Conservation (phyloP, 2,113 vertebrate species). For the Gambusia affinis region DNA sequence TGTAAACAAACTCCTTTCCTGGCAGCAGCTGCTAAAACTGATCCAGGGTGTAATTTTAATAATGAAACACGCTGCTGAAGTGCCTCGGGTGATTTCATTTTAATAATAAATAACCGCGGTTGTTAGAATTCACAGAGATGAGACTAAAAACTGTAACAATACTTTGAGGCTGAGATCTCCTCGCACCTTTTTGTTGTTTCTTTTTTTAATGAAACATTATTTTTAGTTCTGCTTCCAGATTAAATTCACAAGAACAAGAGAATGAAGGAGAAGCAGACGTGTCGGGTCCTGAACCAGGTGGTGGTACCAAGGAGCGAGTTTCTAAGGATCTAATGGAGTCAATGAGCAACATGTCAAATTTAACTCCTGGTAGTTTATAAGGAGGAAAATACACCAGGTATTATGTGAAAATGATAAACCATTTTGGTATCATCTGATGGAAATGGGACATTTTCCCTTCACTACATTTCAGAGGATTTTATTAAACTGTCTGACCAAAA, state of each 20-base stretch:
- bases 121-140: constrained; percentile 26
- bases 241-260: constrained; percentile 1
- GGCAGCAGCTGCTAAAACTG: constrained; percentile 28
- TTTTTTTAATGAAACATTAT: background rate
- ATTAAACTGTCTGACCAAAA: background rate
- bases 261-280: constrained; percentile 20
- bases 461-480: background rate
- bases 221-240: constrained; percentile 9
- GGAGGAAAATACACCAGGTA: constrained; percentile 18
- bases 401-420: background rate
- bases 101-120: constrained; percentile 47
- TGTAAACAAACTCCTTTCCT: constrained; percentile 51
- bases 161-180: constrained; percentile 2
- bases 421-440: background rate
- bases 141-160: constrained; percentile 20
- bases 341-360: constrained; percentile 30
- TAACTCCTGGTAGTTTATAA: constrained; percentile 31
- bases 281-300: constrained; percentile 26
- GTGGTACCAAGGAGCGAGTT: constrained; percentile 19
- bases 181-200: constrained; percentile 9
- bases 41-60: constrained; percentile 39
- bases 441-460: background rate
- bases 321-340: constrained; percentile 25
- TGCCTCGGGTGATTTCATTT: constrained; percentile 49
- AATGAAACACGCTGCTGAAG: constrained; percentile 55